Evolutionary conservation across 2,888 invertebrate genomes (phyloP).

Genomic region (Mythimna ferrago): DNA sequence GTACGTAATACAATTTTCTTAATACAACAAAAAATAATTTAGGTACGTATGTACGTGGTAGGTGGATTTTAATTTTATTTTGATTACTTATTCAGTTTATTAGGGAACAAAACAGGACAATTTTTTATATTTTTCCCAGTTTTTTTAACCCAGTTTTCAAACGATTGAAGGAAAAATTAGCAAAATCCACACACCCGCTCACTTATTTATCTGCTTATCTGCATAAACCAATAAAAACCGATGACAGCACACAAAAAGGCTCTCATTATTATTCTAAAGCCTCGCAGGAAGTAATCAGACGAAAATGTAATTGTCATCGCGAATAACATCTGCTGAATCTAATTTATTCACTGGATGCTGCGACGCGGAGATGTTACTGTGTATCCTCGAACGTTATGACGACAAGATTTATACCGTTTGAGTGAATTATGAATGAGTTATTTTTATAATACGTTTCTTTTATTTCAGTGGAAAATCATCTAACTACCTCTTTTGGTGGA

Average conservation of each 20-base stretch:
- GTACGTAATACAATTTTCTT: too few relatives aligned
- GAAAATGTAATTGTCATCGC: constrained; percentile 80
- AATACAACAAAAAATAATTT: too few relatives aligned
- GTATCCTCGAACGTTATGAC: constrained; percentile 25
- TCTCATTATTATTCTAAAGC: constrained; percentile 77
- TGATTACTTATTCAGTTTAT: too few relatives aligned
- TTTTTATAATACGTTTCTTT: too few relatives aligned
- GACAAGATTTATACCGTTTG: constrained; percentile 29
- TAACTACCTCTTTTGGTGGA: too few relatives aligned
- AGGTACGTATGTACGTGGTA: too few relatives aligned
- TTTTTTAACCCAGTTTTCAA: background rate
- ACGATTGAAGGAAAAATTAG: background rate
- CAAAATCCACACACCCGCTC: constrained; percentile 16
- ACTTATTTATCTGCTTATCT: constrained; percentile 45
- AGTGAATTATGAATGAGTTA: constrained; percentile 55
- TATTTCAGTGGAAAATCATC: too few relatives aligned
- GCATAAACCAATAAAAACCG: constrained; percentile 47
- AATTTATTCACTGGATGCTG: constrained; percentile 74
- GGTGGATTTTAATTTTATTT: too few relatives aligned
- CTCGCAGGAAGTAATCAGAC: constrained; percentile 75
- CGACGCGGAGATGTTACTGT: constrained; percentile 36
- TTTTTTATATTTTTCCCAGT: background rate
- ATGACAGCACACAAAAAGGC: constrained; percentile 59
- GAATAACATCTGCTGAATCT: constrained; percentile 75
- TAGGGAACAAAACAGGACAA: too few relatives aligned